Conservation (phyloP, 2,888 invertebrate genomes). For the Acronicta psi region DNA sequence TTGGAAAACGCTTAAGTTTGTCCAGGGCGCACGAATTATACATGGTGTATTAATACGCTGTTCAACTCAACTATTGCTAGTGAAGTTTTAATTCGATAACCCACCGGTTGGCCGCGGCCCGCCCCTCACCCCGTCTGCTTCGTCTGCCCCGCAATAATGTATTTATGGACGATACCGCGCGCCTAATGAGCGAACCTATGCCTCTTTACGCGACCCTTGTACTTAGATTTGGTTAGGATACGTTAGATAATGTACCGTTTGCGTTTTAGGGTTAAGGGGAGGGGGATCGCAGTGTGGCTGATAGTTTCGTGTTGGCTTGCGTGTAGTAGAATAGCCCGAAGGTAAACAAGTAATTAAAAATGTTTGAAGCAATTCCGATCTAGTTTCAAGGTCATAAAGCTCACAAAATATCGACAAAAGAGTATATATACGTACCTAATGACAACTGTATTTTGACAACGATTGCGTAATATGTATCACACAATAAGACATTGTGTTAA, state of each 20-base stretch:
- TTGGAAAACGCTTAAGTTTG: constrained; percentile 75
- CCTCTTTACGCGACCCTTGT: constrained; percentile 80
- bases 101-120: constrained; percentile 67
- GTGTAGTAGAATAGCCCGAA: too few relatives aligned
- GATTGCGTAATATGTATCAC: too few relatives aligned
- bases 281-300: neutral
- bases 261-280: constrained; percentile 39
- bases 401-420: too few relatives aligned
- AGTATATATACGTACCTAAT: too few relatives aligned
- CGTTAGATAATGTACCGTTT: constrained; percentile 52
- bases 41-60: constrained; percentile 88
- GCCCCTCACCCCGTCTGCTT: constrained; percentile 49
- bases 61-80: constrained; percentile 88
- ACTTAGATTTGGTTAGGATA: constrained; percentile 61
- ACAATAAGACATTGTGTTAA: too few relatives aligned
- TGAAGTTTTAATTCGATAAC: constrained; percentile 88
- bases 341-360: too few relatives aligned
- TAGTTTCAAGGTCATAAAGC: too few relatives aligned
- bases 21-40: constrained; percentile 87
- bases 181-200: constrained; percentile 86
- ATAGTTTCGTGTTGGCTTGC: constrained; percentile 2
- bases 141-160: constrained; percentile 80
- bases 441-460: too few relatives aligned
- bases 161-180: constrained; percentile 88
- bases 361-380: too few relatives aligned